Percentiles rank a stretch among this genome's conserved stretches.
phyloP scores from a whole-genome alignment of 1,140 invertebrate species.

The Samia ricini region DNA sequence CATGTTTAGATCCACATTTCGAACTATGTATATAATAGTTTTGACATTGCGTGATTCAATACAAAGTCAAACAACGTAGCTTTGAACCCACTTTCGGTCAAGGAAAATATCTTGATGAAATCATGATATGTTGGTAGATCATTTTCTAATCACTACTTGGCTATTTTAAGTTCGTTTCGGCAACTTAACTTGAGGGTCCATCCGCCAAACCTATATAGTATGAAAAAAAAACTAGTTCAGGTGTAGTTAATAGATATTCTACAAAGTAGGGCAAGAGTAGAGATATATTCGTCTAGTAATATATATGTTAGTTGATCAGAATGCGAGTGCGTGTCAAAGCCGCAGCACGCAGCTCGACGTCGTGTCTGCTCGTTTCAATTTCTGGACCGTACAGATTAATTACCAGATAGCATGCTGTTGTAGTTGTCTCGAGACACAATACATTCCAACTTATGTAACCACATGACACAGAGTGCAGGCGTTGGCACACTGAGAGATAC shows the following conservation, averaged over 20 bases:
- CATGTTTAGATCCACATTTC: too few species aligned
- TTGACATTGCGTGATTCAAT: too few species aligned
- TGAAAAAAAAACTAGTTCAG: neutral
- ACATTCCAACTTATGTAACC: constrained; percentile 32
- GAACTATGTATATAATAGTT: too few species aligned
- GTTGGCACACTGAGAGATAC: constrained; percentile 17
- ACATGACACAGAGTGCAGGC: constrained; percentile 11
- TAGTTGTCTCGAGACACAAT: constrained; percentile 48
- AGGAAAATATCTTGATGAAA: too few species aligned
- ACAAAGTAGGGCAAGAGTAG: neutral
- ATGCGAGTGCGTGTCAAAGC: constrained; percentile 8
- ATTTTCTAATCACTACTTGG: too few species aligned
- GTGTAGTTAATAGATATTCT: neutral
- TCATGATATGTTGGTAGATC: too few species aligned
- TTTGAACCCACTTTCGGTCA: too few species aligned
- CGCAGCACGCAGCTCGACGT: constrained; percentile 13
- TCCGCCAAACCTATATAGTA: too few species aligned
- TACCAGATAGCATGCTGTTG: constrained; percentile 47
- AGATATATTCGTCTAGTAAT: neutral
- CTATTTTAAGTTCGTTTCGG: too few species aligned
- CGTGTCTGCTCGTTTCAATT: constrained; percentile 10
- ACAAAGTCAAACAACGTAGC: too few species aligned
- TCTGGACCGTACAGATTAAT: constrained; percentile 46
- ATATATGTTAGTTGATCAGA: neutral
- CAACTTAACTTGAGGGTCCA: too few species aligned